Conservation (phyloP, 2,888 invertebrate species). For the Microplitis deprimator region DNA sequence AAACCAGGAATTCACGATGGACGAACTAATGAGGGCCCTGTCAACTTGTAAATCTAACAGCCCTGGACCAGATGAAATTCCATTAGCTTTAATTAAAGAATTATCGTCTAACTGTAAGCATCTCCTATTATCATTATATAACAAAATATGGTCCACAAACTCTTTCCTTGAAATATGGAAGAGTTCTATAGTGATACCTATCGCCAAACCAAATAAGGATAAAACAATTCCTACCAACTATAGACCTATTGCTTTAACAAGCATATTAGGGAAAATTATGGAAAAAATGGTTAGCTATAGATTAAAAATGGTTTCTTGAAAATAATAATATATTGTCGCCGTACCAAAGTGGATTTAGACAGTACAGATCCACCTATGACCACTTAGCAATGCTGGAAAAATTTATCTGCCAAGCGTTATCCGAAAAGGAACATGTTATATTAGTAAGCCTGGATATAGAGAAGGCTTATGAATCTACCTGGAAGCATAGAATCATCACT, state of each 20-base stretch:
- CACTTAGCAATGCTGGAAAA: neutral
- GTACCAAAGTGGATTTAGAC: neutral
- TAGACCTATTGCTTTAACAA: neutral
- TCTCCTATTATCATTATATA: neutral
- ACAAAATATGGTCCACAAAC: neutral
- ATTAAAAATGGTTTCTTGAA: neutral
- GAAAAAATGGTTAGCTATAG: neutral
- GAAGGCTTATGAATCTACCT: neutral
- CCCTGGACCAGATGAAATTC: neutral
- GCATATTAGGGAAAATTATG: neutral
- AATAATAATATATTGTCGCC: neutral
- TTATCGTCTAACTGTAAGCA: too few species aligned
- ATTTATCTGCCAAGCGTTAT: neutral
- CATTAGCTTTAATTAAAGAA: neutral
- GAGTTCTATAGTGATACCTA: neutral
- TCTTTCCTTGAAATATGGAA: neutral
- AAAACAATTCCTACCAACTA: neutral
- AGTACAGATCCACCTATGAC: neutral
- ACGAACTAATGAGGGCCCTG: too few species aligned
- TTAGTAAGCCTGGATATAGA: neutral
- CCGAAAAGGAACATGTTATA: neutral
- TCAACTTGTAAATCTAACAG: too few species aligned
- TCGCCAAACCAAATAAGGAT: neutral
- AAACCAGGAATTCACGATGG: neutral
- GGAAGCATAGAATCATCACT: neutral